Evolutionary conservation across 2,113 vertebrate species (phyloP), one percentile per base, ranked within the genome.

Genomic region (Osmerus mordax): DNA sequence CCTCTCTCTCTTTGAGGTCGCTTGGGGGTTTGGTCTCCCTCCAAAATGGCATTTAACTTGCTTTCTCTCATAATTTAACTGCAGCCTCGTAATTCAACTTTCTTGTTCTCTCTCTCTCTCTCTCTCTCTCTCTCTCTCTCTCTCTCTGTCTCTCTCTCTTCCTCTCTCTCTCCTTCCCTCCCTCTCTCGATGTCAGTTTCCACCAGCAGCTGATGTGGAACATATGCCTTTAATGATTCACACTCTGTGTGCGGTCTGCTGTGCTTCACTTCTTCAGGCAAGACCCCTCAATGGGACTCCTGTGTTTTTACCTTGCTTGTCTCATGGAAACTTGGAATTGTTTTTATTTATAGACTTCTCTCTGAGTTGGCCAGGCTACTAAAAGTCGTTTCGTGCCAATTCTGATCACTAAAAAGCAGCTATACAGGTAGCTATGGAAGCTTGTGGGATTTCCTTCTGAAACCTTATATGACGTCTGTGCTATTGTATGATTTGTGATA

Each of bases 201-300:
- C 29, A n/a, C 62, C 62, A 65, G 32, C 19, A 19, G 87, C 79
- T 89, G 88, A 90, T 89, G 88, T 89, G 87, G 83, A 89, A 88
- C 89, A 90, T 88, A 89, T 89, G 89, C 86, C 77, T 86, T 84
- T 87, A 89, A 89, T 89, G 86, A 89, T 89, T 89, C 88, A 83
- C 89, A 81, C 87, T 89, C 84, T 56, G 85, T 76, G 81, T 85
- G 88, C 86, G 86, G 88, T 88, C 81, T 75, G 70, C 54, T 72
- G 81, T 72, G 79, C 78, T 80, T 32, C 29, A 32, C 29, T 32
- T 80, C 16, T 19, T 11, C 64, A 76, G 70, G 36, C 36, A 41
- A 7, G 36, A 9, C 36, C 36, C 36, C 36, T 41, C 36, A 75
- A 62, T 75, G 74, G 56, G 60, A 78, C 80, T 81, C 75, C 51